Evolutionary conservation across 2,888 invertebrate species (phyloP), one percentile per base, ranked within the genome.

Genomic region (Tineola bisselliella): DNA sequence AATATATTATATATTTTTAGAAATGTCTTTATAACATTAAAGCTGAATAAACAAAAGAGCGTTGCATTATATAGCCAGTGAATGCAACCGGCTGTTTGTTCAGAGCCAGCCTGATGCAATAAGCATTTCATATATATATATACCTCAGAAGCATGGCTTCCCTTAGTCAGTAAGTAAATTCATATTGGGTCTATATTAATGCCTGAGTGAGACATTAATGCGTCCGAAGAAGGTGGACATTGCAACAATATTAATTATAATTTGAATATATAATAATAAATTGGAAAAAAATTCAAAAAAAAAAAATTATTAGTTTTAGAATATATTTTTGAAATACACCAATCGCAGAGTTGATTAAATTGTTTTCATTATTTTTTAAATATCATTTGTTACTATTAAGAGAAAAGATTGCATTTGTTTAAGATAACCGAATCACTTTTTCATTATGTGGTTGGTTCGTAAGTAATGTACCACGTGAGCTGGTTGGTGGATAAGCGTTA

Each of bases 61-160:
- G 48, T 48, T 48, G 48, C 48, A 48, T 48, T 15, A 13, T 38
- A 48, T 48, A 17, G 13, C 1, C 15, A 17, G 48, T 13, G 15
- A 5, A 48, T 48, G 48, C 48, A 10, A 38, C n/a, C 38, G 15
- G 48, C 5, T n/a, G 43, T 43, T 15, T 48, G 10, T 48, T 48
- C 13, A 48, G 48, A 48, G 48, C n/a, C 43, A 8, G 8, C 43
- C 48, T 56, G 56, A 18, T 56, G 56, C 30, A 6, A 5, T 56
- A 5, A 56, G 30, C 56, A 56, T 56, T 59, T 19, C 19, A 70
- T 70, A n/a, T n/a, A n/a, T n/a, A n/a, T n/a, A n/a, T n/a, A 74
- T 84, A 86, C 84, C 86, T 86, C 86, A 83, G 84, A 82, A 75
- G 83, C 78, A 67, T 65, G 66, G 44, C 64, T 69, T 81, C 77